Base-by-base conservation (phyloP, 2,888 invertebrate species). In the Drosophila rellima region DNA sequence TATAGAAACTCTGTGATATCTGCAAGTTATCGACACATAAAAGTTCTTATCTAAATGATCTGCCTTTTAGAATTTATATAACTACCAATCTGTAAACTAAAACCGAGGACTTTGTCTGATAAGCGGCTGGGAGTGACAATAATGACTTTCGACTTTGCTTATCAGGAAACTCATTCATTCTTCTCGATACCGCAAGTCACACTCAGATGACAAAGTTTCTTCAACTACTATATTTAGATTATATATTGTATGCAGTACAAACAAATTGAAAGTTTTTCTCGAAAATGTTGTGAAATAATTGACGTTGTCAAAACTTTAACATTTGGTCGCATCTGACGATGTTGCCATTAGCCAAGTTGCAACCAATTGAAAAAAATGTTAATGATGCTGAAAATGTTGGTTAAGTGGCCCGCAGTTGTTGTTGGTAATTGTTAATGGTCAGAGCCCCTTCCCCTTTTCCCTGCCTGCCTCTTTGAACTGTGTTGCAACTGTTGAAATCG, bases 331-430 rank as follows among this genome's bases (percentile, higher is more conserved):
- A 31, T 20, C 33, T 7, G 3, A n/a, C 8, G 45, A 59, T 72
- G 77, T 72, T 42, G 77, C 56, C 71, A 61, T 37, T 54, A 37
- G 40, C 56, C 45, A 37, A 35, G 67, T 61, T 73, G 82, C 80
- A 74, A 62, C 56, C 37, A 78, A 78, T 78, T 80, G 68, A 75
- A 71, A 71, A 61, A 61, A 74, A 63, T 60, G 51, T 47, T 48
- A 52, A 42, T 59, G 45, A 61, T 70, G 66, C 54, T 67, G 79
- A 72, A 44, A 44, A 72, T 69, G 62, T 75, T 75, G 78, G 71
- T 69, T 70, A 59, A 81, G 78, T 80, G 73, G 63, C 80, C 15
- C 40, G 39, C 44, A 42, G 37, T 42, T n/a, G 35, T 65, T 54
- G 54, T 26, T 56, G 56, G 60, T 33, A 75, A 65, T 70, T 37